Conservation (phyloP, 2,113 vertebrate species). For the Anthoscopus minutus region DNA sequence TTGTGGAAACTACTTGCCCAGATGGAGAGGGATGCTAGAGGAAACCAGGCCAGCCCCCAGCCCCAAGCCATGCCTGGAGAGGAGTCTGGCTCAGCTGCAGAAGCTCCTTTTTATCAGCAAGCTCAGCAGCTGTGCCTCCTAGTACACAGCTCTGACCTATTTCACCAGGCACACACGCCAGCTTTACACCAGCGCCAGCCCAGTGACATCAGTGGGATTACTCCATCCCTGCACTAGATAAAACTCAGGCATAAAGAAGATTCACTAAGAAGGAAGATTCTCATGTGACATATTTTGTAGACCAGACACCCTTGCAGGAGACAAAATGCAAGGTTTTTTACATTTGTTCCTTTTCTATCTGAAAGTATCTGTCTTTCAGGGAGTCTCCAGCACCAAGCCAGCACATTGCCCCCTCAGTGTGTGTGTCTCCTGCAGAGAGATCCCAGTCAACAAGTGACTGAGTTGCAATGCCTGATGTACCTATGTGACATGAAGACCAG, state of each 20-base stretch:
- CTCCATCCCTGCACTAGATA: background rate
- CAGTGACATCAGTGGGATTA: background rate
- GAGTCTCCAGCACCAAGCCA: background rate
- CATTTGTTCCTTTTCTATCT: background rate
- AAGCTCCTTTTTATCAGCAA: background rate
- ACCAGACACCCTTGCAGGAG: background rate
- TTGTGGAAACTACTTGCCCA: background rate
- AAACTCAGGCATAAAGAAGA: background rate
- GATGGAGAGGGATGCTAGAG: background rate
- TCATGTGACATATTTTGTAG: background rate
- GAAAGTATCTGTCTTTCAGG: background rate
- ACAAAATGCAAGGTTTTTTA: background rate
- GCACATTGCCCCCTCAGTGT: background rate
- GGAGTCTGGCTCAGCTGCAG: background rate
- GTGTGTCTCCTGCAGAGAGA: background rate
- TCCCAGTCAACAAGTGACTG: background rate
- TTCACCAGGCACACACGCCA: background rate
- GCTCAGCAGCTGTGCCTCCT: background rate
- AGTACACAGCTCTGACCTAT: background rate
- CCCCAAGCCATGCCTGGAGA: background rate
- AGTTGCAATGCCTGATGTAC: background rate
- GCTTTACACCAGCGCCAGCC: background rate
- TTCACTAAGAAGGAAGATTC: background rate
- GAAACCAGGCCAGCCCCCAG: background rate
- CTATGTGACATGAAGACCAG: background rate